These are phyloP conservation scores for Hozukius guyotensis DNA, from an alignment of 2,797 vertebrate genomes.

Conservation along the genomic window DNA sequence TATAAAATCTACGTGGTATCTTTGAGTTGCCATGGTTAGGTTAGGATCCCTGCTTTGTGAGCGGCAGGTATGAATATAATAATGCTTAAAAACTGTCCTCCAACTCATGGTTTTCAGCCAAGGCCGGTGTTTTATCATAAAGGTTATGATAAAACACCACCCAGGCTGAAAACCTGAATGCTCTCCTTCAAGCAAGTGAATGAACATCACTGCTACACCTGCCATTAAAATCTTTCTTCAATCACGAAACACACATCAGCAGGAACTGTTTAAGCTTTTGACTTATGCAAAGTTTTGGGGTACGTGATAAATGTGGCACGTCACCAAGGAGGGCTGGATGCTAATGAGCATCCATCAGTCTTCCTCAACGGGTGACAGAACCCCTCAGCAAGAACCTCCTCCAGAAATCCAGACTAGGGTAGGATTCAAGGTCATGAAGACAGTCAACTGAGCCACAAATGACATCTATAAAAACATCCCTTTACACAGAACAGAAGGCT, in stretches of 20 bases:
- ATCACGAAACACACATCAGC: not conserved
- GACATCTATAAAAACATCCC: conserved; percentile 5
- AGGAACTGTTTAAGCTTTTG: not conserved
- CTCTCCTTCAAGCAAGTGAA: not conserved
- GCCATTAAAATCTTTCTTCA: not conserved
- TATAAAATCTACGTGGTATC: not conserved
- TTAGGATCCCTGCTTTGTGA: not conserved
- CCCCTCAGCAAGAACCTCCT: not conserved
- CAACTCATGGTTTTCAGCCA: not conserved
- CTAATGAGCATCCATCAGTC: conserved; percentile 27
- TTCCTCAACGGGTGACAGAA: not conserved
- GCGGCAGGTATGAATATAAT: not conserved
- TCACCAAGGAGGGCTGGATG: conserved; percentile 4
- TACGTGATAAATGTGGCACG: conserved; percentile 17
- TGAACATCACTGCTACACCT: not conserved
- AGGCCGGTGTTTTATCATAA: too few relatives aligned
- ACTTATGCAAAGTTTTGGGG: not conserved
- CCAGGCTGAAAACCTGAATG: not conserved
- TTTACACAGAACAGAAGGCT: conserved; percentile 5
- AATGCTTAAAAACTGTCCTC: not conserved
- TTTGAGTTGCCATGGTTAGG: not conserved
- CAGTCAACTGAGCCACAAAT: not conserved
- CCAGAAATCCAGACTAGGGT: not conserved
- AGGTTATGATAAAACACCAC: accelerated
- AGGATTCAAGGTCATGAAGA: conserved; percentile 30